These are phyloP conservation scores for Crypturellus undulatus DNA, from an alignment of 2,113 vertebrate species.

Conservation along the genomic window DNA sequence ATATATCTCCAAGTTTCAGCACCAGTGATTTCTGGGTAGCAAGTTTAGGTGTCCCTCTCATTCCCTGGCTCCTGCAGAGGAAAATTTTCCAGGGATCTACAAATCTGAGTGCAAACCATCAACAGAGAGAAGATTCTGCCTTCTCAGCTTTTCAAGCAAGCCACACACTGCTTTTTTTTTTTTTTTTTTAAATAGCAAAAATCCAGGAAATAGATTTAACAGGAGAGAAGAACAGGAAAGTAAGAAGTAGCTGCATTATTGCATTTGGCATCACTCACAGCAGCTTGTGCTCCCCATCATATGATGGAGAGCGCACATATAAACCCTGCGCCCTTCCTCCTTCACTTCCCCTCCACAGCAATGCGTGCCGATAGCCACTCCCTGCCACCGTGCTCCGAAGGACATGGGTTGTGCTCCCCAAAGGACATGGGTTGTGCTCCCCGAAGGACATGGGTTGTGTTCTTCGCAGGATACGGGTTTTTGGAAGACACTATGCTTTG, in stretches of 20 bases:
- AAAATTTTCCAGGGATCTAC: background rate
- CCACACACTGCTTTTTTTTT: background rate
- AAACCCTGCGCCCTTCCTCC: background rate
- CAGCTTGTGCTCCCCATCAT: background rate
- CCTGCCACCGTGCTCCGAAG: background rate
- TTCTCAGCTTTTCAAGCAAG: background rate
- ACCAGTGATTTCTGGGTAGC: background rate
- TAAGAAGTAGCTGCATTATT: background rate
- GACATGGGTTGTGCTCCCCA: background rate
- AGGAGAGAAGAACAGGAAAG: background rate
- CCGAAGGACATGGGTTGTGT: no score
- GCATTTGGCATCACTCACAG: background rate
- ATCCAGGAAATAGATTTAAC: background rate
- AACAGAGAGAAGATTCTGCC: background rate
- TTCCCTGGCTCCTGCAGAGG: background rate
- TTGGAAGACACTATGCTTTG: background rate
- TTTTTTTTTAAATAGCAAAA: background rate
- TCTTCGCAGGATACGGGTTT: background rate
- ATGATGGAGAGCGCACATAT: fast-evolving
- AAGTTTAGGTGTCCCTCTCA: background rate
- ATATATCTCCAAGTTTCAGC: background rate
- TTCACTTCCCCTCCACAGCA: background rate
- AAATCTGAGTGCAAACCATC: background rate
- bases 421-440: no score
- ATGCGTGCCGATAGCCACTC: background rate